These are phyloP conservation scores for Spongilla lacustris DNA, from an alignment of 37 sponge, comb jelly and placozoan genomes.

Conservation along the genomic window DNA sequence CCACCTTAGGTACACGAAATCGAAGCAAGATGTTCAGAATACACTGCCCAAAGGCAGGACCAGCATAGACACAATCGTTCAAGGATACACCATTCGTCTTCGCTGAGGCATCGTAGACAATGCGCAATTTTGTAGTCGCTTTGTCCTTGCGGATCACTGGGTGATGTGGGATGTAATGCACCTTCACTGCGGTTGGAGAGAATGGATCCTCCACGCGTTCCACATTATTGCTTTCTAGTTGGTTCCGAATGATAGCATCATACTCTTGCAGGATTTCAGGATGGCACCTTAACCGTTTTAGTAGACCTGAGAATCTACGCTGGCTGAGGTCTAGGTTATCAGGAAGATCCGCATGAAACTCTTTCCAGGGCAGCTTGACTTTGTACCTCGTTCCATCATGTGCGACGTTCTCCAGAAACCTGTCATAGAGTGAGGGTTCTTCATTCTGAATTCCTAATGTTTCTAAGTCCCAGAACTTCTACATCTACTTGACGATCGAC, in stretches of 20 bases:
- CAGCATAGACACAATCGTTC: conserved; percentile 24
- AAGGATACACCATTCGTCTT: conserved; percentile 7
- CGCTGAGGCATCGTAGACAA: conserved; percentile 36
- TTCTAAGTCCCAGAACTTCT: conserved; percentile 36
- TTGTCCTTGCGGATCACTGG: conserved; percentile 22
- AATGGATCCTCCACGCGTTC: conserved; percentile 26
- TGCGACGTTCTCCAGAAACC: conserved; percentile 16
- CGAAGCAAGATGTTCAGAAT: conserved; percentile 25
- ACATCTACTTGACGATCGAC: conserved; percentile 23
- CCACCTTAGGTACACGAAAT: conserved; percentile 7
- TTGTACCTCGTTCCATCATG: conserved; percentile 28
- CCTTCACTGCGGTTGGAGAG: background rate
- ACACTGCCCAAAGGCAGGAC: conserved; percentile 28
- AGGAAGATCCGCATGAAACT: conserved; percentile 39
- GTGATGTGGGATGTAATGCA: conserved; percentile 47
- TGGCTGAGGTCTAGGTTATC: conserved; percentile 32
- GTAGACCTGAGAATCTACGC: conserved; percentile 9
- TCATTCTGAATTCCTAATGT: conserved; percentile 17
- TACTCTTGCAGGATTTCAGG: conserved; percentile 33
- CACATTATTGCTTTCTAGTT: conserved; percentile 22
- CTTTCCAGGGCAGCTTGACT: conserved; percentile 45
- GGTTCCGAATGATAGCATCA: conserved; percentile 29
- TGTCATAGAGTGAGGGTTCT: background rate
- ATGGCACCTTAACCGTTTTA: conserved; percentile 26
- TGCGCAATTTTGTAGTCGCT: background rate